These are phyloP conservation scores for Coelinius sp. DNA, from an alignment of 2,888 invertebrate genomes.

Conservation along the genomic window DNA sequence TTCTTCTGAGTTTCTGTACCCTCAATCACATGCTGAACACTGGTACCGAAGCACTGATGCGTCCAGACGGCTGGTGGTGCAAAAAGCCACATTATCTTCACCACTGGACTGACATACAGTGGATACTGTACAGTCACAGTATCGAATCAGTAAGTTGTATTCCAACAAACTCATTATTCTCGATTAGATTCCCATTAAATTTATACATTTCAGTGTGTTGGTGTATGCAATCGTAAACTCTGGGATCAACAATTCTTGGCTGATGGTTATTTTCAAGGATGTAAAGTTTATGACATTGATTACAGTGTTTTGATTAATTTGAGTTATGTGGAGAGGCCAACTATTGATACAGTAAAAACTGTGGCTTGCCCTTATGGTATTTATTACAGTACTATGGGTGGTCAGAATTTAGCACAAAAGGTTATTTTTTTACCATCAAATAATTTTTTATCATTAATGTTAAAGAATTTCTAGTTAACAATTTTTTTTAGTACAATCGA, in stretches of 20 bases:
- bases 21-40: constrained; percentile 47
- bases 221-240: constrained; percentile 39
- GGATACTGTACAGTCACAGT: constrained; percentile 50
- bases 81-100: constrained; percentile 45
- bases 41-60: constrained; percentile 45
- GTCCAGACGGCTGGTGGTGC: constrained; percentile 50
- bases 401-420: constrained; percentile 46
- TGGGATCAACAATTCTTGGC: constrained; percentile 45
- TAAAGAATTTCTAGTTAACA: too few species aligned
- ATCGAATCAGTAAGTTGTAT: constrained; percentile 39
- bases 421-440: too few species aligned
- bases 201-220: constrained; percentile 38
- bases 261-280: constrained; percentile 49
- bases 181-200: background rate
- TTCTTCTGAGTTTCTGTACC: constrained; percentile 42
- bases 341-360: constrained; percentile 36
- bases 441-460: too few species aligned
- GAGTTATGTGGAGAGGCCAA: constrained; percentile 38
- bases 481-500: constrained; percentile 41
- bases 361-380: constrained; percentile 46
- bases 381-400: constrained; percentile 39
- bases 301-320: constrained; percentile 37
- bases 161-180: background rate
- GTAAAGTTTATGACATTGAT: constrained; percentile 45
- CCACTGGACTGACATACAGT: constrained; percentile 47